Evolutionary conservation across 2,797 vertebrate genomes (phyloP).

Genomic region (Oryzias sinensis): DNA sequence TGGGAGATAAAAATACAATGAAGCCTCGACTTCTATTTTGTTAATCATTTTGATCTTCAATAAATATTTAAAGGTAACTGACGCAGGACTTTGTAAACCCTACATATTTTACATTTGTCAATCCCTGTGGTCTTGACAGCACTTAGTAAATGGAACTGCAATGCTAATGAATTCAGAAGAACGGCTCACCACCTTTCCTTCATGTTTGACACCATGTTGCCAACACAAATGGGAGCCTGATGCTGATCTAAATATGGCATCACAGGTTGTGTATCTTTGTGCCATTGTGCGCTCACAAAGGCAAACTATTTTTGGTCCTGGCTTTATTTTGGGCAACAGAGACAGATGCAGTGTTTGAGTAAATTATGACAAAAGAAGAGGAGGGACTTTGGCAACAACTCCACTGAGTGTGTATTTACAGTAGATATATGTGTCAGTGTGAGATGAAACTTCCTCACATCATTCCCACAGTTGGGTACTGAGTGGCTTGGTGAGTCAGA

Average conservation of each 20-base stretch:
- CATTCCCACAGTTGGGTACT: slow-evolving; percentile 58
- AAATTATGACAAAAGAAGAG: slow-evolving; percentile 50
- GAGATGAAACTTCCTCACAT: slow-evolving; percentile 39
- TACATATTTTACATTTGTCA: slow-evolving; percentile 20
- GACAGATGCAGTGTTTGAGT: slow-evolving; percentile 69
- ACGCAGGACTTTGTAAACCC: slow-evolving; percentile 11
- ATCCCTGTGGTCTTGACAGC: slow-evolving; percentile 27
- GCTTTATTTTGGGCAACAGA: slow-evolving; percentile 60
- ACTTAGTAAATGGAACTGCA: slow-evolving; percentile 28
- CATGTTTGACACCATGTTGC: slow-evolving; percentile 36
- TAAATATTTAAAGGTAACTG: slow-evolving; percentile 17
- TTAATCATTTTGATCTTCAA: slow-evolving; percentile 21
- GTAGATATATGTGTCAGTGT: neutral
- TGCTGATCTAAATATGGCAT: slow-evolving; percentile 57
- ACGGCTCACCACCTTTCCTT: slow-evolving; percentile 46
- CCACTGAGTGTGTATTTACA: neutral
- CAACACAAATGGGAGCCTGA: slow-evolving; percentile 55
- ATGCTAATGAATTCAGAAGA: slow-evolving; percentile 47
- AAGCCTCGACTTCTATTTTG: slow-evolving; percentile 7
- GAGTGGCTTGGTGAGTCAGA: slow-evolving; percentile 73
- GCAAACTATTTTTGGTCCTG: slow-evolving; percentile 56
- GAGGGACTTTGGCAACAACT: slow-evolving; percentile 14
- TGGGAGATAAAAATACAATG: slow-evolving; percentile 19
- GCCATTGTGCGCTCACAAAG: slow-evolving; percentile 20
- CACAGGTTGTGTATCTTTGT: slow-evolving; percentile 47